Evolutionary conservation across 2,113 vertebrate genomes (phyloP), one percentile per base, ranked within the genome.

Genomic region (Lophotis ruficrista): DNA sequence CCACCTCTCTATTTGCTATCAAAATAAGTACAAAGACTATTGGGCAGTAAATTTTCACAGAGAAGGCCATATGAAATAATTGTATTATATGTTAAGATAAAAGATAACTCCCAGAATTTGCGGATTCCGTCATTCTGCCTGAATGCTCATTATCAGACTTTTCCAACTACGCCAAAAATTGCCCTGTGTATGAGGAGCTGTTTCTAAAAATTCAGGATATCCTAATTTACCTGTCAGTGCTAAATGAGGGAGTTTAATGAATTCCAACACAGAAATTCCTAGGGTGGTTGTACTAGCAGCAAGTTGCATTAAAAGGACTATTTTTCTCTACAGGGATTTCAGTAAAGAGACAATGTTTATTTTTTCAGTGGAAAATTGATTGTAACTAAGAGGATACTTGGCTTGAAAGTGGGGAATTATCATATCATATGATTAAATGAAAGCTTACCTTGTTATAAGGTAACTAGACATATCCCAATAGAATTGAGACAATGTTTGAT

Each of bases 391-490:
- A 98, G 98, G 98, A 98, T 99, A 98, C 98, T 99, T 98, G 98
- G 97, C 97, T 98, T 98, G 97, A 97, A 98, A 98, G 98, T 98
- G 96, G 98, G 87, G 96, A 98, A 98, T 99, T 98, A 98, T 98
- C 97, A 96, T 97, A 97, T 98, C 97, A 97, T 98, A 98, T 99
- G 99, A 99, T 99, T 99, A 99, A 98, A 98, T 99, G 98, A 98
- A 98, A 98, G 98, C 98, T 99, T 99, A 98, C 98, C 98, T 98
- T 99, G 99, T 99, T 99, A 99, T 98, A 98, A 99, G 98, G 98
- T 99, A 99, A 99, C 98, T 98, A 98, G 98, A 99, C 98, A 99
- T 98, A 98, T 99, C 99, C 99, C 99, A 97, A 90, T 96, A 98
- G 99, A 98, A 98, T 99, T 98, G 98, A 98, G 98, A 98, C 99